phyloP scores from a whole-genome alignment of 2,113 vertebrate genomes.

The Ochotona princeps region DNA sequence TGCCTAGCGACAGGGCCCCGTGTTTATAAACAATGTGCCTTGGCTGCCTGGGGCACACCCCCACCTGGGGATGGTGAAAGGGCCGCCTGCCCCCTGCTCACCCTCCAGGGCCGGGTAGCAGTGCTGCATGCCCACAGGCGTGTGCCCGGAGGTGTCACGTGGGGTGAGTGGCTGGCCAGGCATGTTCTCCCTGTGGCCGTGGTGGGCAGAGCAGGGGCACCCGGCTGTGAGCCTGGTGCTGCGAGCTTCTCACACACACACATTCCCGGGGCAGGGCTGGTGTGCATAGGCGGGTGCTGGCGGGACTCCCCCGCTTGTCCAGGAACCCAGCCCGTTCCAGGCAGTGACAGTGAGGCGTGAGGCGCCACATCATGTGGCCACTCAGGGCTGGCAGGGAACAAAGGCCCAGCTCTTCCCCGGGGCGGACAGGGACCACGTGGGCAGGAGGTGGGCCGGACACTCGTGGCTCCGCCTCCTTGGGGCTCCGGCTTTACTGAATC shows the following conservation, averaged over 20 bases:
- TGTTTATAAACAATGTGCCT: conserved; percentile 73
- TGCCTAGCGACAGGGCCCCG: conserved; percentile 70
- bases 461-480: not conserved
- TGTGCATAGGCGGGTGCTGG: not conserved
- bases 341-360: conserved; percentile 72
- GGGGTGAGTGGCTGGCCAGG: not conserved
- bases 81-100: too few species aligned
- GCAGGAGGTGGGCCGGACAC: not conserved
- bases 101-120: too few species aligned
- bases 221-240: not conserved
- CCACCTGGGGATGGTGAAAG: not conserved
- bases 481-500: not conserved
- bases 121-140: too few species aligned
- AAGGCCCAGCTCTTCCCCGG: conserved; percentile 43
- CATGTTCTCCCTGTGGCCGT: not conserved
- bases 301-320: accelerated
- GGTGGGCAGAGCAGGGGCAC: not conserved
- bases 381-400: conserved; percentile 40
- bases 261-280: not conserved
- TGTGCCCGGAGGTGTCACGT: too few species aligned
- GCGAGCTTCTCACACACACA: not conserved
- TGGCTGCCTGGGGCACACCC: not conserved
- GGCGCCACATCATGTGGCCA: conserved; percentile 22
- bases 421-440: not conserved
- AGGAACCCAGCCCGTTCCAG: conserved; percentile 20